Evolutionary conservation across 1,140 invertebrate species (phyloP).

Genomic region (Arctopsyche grandis): DNA sequence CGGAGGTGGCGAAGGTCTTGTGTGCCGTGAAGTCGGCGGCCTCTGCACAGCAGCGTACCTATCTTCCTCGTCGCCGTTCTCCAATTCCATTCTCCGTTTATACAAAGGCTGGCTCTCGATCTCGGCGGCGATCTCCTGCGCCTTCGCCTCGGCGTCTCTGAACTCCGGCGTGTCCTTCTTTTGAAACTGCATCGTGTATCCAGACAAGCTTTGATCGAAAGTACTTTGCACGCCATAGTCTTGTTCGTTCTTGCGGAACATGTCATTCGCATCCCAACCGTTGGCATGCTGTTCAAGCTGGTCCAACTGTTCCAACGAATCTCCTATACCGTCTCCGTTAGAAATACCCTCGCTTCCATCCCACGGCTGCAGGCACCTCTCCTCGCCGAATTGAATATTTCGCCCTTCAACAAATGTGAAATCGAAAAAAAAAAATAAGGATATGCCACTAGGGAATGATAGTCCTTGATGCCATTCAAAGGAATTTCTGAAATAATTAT

Average conservation of each 20-base stretch:
- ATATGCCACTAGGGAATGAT: too few relatives aligned
- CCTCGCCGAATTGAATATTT: constrained; percentile 64
- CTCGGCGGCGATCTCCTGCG: constrained; percentile 87
- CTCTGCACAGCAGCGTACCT: constrained; percentile 79
- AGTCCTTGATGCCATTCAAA: too few relatives aligned
- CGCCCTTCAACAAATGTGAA: constrained; percentile 36
- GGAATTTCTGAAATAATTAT: too few relatives aligned
- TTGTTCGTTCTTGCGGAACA: constrained; percentile 94
- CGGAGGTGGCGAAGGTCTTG: constrained; percentile 55
- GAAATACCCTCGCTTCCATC: constrained; percentile 71
- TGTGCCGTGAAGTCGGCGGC: constrained; percentile 60
- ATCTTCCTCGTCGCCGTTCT: constrained; percentile 93
- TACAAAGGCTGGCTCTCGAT: constrained; percentile 87
- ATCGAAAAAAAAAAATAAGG: neutral
- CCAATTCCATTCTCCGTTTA: constrained; percentile 82
- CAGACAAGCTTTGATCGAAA: constrained; percentile 84
- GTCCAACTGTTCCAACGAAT: constrained; percentile 67
- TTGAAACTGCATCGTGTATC: constrained; percentile 89
- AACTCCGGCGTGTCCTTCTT: constrained; percentile 87
- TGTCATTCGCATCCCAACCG: constrained; percentile 94
- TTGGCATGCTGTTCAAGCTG: constrained; percentile 79
- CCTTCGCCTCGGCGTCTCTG: constrained; percentile 83
- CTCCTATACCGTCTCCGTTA: constrained; percentile 68
- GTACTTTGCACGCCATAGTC: constrained; percentile 88
- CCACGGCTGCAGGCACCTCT: constrained; percentile 91